These are phyloP conservation scores for Babyrousa celebensis DNA, from an alignment of 2,797 vertebrate genomes.

Conservation along the genomic window DNA sequence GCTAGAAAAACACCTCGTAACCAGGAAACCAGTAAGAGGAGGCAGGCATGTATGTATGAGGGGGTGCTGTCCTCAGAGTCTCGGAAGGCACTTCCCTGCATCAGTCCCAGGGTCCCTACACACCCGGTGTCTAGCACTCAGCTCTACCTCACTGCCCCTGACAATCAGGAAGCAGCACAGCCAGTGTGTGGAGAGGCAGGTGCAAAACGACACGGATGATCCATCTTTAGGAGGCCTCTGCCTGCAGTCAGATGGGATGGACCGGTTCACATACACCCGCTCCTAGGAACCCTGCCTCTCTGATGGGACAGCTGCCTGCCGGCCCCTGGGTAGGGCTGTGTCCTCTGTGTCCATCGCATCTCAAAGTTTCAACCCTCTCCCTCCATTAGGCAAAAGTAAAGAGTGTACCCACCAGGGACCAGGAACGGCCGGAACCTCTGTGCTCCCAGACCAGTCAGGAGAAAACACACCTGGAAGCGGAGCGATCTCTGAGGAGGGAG, in stretches of 20 bases:
- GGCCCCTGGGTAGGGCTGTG: neutral
- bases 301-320: neutral
- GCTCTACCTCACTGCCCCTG: neutral
- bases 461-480: neutral
- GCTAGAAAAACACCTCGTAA: neutral
- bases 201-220: neutral
- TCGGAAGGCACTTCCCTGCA: neutral
- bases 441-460: neutral
- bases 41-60: rapidly evolving
- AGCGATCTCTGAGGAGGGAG: neutral
- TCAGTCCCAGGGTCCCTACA: neutral
- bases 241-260: neutral
- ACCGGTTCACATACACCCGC: neutral
- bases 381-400: neutral
- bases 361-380: neutral
- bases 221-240: neutral
- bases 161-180: neutral
- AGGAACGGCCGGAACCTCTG: neutral
- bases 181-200: neutral
- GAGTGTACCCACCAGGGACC: neutral
- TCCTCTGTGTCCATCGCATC: neutral
- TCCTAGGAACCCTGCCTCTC: neutral
- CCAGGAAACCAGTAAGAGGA: neutral
- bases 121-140: neutral
- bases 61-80: neutral